Evolutionary conservation across 1,140 invertebrate genomes (phyloP).

Genomic region (Drosophila mojavensis): DNA sequence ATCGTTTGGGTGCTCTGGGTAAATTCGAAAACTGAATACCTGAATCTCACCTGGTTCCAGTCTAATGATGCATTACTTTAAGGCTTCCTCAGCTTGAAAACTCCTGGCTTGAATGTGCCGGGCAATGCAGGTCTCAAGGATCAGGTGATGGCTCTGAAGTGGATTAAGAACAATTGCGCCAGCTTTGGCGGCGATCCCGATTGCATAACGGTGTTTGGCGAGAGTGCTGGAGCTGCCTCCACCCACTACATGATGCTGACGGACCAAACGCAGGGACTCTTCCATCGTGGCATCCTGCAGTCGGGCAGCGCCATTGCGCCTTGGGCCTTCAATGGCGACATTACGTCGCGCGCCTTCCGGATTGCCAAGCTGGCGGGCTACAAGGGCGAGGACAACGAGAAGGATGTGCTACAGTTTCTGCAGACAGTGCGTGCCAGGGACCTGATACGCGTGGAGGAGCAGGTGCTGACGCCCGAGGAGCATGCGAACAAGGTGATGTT

Average conservation of each 20-base stretch:
- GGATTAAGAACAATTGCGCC: slow-evolving; percentile 88
- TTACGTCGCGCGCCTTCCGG: slow-evolving; percentile 50
- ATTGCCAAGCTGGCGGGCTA: slow-evolving; percentile 74
- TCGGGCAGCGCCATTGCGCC: slow-evolving; percentile 75
- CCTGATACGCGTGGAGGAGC: slow-evolving; percentile 84
- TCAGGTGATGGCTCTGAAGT: slow-evolving; percentile 87
- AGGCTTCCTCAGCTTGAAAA: slow-evolving; percentile 78
- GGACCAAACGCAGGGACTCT: slow-evolving; percentile 84
- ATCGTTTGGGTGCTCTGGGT: slow-evolving; percentile 85
- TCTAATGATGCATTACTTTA: too few species aligned
- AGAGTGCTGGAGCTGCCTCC: slow-evolving; percentile 84
- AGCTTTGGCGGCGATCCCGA: slow-evolving; percentile 85
- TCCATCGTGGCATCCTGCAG: slow-evolving; percentile 83
- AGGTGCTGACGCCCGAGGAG: slow-evolving; percentile 62
- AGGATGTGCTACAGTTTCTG: slow-evolving; percentile 70
- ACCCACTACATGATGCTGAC: slow-evolving; percentile 87
- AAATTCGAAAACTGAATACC: slow-evolving; percentile 1
- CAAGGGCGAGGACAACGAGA: slow-evolving; percentile 75
- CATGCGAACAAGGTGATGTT: slow-evolving; percentile 58
- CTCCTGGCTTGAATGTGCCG: slow-evolving; percentile 79
- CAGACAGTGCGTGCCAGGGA: slow-evolving; percentile 84
- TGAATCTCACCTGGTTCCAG: background rate
- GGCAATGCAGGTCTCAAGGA: slow-evolving; percentile 88
- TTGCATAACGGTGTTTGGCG: slow-evolving; percentile 84
- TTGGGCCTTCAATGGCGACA: slow-evolving; percentile 64